phyloP scores from a whole-genome alignment of 1,140 invertebrate genomes.

The Saccostrea glomerata region DNA sequence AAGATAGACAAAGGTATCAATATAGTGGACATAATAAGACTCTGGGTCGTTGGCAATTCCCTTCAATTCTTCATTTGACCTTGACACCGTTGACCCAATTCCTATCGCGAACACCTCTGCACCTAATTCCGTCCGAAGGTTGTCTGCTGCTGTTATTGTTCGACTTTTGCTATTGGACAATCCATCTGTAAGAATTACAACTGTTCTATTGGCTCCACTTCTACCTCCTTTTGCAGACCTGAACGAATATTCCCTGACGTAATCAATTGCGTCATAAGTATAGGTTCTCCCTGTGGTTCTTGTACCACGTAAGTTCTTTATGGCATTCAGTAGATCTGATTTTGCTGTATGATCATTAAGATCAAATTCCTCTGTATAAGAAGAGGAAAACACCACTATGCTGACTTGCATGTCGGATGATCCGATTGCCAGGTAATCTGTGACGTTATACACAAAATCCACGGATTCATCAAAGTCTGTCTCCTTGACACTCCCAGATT shows the following conservation, averaged over 20 bases:
- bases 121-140: conserved; percentile 1
- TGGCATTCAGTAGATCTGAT: not conserved
- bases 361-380: conserved; percentile 6
- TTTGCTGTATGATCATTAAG: conserved; percentile 10
- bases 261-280: conserved; percentile 41
- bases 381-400: conserved; percentile 36
- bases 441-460: conserved; percentile 42
- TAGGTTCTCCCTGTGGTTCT: conserved; percentile 34
- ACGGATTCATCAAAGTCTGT: conserved; percentile 36
- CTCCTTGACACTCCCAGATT: conserved; percentile 40
- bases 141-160: conserved; percentile 16
- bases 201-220: conserved; percentile 15
- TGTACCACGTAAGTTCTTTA: conserved; percentile 16
- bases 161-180: not conserved
- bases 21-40: conserved; percentile 50
- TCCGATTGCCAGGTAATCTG: conserved; percentile 33
- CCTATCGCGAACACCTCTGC: conserved; percentile 50
- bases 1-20: conserved; percentile 44
- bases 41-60: conserved; percentile 49
- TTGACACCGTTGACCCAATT: conserved; percentile 37
- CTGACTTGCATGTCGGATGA: conserved; percentile 30
- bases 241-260: conserved; percentile 36
- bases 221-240: conserved; percentile 24
- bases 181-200: conserved; percentile 41
- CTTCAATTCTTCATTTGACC: conserved; percentile 41